Base-by-base conservation (phyloP, 2,797 vertebrate species). In the Crenichthys baileyi region DNA sequence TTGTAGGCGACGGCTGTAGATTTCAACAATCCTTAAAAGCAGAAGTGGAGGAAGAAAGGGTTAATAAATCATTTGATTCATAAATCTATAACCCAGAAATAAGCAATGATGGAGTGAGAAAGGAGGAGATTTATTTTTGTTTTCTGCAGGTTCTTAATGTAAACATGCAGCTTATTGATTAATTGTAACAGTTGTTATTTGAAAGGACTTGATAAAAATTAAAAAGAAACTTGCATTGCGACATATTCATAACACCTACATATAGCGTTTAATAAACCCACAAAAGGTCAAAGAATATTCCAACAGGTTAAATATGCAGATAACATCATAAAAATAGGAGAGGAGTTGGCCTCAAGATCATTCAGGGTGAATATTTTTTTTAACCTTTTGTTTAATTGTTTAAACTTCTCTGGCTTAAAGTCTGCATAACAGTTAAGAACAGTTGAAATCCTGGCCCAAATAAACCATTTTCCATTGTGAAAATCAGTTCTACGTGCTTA, bases 1-100 rank as follows among this genome's bases (percentile, higher is more conserved):
- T 97, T 99, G 98, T 81, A 99, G 93, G 91, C 98, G 95, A 87
- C 98, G 96, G 76, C 98, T 99, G 93, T 99, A 99, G 86, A 99
- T 99, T 94, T 99, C 98, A 90, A 99, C 98, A 1, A 99, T 99
- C 95, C 98, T 99, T 80, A 87, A 75, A 83, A 44, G 84, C 67
- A 60, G 31, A 20, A 75, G 22, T 77, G 8, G 22, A 70, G 79
- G 26, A 83, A 44, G 39, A 74, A 39, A 31, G 5, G 18, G 4
- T 74, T 18, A 79, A 7, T 71, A 41, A 50, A 55, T 31, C 48
- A 39, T 65, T 46, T 8, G 2, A 44, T 41, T 8, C 2, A 39
- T 50, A 11, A 11, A 50, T 61, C 4, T 74, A 22, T n/a, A 70
- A n/a, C 22, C 0, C 9, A 41, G 4, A 68, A 41, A 44, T 68